These are phyloP conservation scores for Matsumurasca onukii DNA, from an alignment of 1,140 invertebrate genomes.

Conservation along the genomic window DNA sequence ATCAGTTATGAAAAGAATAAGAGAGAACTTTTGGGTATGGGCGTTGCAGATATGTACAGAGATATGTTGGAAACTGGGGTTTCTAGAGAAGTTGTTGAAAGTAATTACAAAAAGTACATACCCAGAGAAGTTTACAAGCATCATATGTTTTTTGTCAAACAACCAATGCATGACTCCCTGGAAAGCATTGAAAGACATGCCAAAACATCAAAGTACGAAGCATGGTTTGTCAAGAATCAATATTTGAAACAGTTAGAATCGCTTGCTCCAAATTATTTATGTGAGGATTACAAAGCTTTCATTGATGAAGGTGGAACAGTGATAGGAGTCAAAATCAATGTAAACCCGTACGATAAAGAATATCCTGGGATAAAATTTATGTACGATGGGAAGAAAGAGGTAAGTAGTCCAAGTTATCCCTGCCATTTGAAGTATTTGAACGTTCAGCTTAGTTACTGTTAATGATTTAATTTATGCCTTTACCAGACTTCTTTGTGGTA, in stretches of 20 bases:
- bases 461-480: no score
- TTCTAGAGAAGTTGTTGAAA: slow-evolving; percentile 62
- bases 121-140: slow-evolving; percentile 72
- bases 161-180: slow-evolving; percentile 69
- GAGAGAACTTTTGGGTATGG: slow-evolving; percentile 73
- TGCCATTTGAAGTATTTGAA: no score
- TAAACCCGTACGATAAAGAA: slow-evolving; percentile 68
- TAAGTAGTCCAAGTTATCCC: slow-evolving; percentile 49
- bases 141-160: slow-evolving; percentile 72
- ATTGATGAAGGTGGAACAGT: slow-evolving; percentile 61
- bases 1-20: slow-evolving; percentile 73
- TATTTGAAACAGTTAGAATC: slow-evolving; percentile 75
- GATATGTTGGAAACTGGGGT: slow-evolving; percentile 71
- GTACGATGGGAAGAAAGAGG: slow-evolving; percentile 60
- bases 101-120: slow-evolving; percentile 75
- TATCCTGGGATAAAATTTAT: slow-evolving; percentile 65
- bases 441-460: no score
- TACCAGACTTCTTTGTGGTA: no score
- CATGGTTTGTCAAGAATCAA: slow-evolving; percentile 69
- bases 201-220: slow-evolving; percentile 49
- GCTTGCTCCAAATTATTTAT: slow-evolving; percentile 77
- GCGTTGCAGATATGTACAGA: slow-evolving; percentile 82
- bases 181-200: slow-evolving; percentile 56
- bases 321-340: slow-evolving; percentile 59
- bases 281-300: slow-evolving; percentile 71